Evolutionary conservation across 2,113 vertebrate species (phyloP).

Genomic region (Danionella cerebrum): DNA sequence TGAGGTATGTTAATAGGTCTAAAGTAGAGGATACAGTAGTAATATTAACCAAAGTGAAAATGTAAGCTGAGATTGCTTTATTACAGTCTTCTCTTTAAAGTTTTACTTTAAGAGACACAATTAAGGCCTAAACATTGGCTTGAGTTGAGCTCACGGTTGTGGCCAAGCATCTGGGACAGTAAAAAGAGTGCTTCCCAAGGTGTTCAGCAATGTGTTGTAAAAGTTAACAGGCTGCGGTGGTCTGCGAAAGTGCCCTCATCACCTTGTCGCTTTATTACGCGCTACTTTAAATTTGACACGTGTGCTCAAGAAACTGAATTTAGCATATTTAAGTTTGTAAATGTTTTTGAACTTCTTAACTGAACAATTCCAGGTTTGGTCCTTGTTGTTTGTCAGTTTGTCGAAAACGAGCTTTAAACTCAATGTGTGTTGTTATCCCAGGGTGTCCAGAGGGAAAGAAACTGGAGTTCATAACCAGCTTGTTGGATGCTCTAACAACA

Average conservation of each 20-base stretch:
- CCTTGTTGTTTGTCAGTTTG: not conserved
- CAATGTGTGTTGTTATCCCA: too few species aligned
- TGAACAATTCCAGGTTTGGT: not conserved
- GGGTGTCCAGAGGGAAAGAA: conserved; percentile 97
- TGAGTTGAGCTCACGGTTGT: conserved; percentile 49
- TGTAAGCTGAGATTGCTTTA: conserved; percentile 54
- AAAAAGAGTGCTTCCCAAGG: conserved; percentile 58
- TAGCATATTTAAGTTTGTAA: not conserved
- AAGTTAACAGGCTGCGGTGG: conserved; percentile 58
- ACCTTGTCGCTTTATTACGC: conserved; percentile 42
- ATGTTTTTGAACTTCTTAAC: not conserved
- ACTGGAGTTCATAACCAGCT: conserved; percentile 92
- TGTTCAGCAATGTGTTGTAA: conserved; percentile 60
- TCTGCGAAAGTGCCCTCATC: conserved; percentile 45
- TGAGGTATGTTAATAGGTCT: not conserved
- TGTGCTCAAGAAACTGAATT: not conserved
- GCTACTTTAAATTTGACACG: conserved; percentile 33
- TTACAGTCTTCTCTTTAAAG: conserved; percentile 58
- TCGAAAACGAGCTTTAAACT: too few species aligned
- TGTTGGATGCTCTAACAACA: conserved; percentile 93
- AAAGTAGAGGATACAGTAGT: not conserved
- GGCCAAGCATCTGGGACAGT: conserved; percentile 63
- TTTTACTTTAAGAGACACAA: conserved; percentile 62
- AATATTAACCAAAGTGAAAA: conserved; percentile 8
- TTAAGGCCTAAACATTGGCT: conserved; percentile 55